Evolutionary conservation across 2,113 vertebrate genomes (phyloP).

Genomic region (Odontophorus gujanensis): DNA sequence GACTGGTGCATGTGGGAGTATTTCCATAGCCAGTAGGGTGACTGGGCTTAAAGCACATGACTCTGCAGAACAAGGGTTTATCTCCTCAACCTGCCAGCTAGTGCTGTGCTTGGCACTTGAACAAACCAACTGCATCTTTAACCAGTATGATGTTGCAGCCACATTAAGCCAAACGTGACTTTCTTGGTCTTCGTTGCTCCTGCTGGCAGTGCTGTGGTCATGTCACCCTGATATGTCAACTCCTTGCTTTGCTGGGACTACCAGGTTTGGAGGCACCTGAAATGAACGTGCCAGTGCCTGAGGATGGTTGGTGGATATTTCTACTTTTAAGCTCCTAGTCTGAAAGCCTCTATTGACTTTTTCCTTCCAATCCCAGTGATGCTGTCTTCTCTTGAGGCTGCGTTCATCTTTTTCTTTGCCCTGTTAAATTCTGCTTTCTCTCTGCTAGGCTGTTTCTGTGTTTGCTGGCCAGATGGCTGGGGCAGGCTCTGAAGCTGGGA

Average conservation of each 20-base stretch:
- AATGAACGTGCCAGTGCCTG: neutral
- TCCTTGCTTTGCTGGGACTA: neutral
- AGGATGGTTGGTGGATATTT: neutral
- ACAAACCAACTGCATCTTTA: neutral
- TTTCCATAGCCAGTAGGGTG: neutral
- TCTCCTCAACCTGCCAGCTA: neutral
- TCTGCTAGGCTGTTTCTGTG: neutral
- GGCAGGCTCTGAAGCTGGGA: neutral
- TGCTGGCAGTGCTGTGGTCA: neutral
- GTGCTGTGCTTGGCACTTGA: accelerated
- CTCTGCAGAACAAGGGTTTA: neutral
- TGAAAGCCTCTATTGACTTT: neutral
- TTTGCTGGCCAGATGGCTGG: neutral
- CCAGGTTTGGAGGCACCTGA: neutral
- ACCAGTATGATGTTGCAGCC: neutral
- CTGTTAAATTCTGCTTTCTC: neutral
- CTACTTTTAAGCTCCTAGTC: neutral
- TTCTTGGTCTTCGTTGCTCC: neutral
- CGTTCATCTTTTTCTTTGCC: neutral
- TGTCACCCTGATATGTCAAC: neutral
- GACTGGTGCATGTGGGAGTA: neutral
- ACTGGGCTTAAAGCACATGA: neutral
- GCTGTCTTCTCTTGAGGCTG: neutral
- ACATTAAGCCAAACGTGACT: accelerated
- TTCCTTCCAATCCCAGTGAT: neutral